Base-by-base conservation (phyloP, 2,888 invertebrate genomes). In the Timandra comae region DNA sequence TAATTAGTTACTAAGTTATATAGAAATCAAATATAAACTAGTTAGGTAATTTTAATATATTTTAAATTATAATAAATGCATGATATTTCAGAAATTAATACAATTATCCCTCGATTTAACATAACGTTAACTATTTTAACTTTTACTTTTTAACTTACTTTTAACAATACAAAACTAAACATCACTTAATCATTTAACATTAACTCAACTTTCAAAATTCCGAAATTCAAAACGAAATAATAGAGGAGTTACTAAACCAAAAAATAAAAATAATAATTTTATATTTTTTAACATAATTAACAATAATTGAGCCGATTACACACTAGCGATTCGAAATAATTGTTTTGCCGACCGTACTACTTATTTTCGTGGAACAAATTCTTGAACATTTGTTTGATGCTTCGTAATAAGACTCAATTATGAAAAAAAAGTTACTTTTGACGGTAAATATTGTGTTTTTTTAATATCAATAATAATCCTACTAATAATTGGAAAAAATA, bases 371-470 rank as follows among this genome's bases (percentile, higher is more conserved):
- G 80, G 84, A 85, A 85, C 68, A 59, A 75, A 82, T 80, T 78
- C 81, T 77, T 54, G 67, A 76, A 65, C 82, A 79, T 82, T 85
- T 80, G 81, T 84, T 79, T 84, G 82, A 82, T 85, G 82, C 76
- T 66, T 63, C 63, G 71, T 85, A 85, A 85, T 85, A 79, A 81
- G 81, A 63, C 59, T 60, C 80, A 80, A 84, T 84, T 85, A 84
- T 79, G 68, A 78, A 73, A 76, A n/a, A 78, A 78, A 64, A 66
- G 53, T 63, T 67, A 63, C 58, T 50, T 53, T 49, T 52, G 54
- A 52, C 56, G 54, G 50, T 42, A 38, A 38, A 49, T 42, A 46
- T 41, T 24, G 37, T 40, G 33, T 30, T 21, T 27, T 22, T 31
- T 34, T 34, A 36, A 37, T 31, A 29, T 19, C 5, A 28, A 21